Conservation (phyloP, 2,888 invertebrate genomes). For the Pollenia griseotomentosa region DNA sequence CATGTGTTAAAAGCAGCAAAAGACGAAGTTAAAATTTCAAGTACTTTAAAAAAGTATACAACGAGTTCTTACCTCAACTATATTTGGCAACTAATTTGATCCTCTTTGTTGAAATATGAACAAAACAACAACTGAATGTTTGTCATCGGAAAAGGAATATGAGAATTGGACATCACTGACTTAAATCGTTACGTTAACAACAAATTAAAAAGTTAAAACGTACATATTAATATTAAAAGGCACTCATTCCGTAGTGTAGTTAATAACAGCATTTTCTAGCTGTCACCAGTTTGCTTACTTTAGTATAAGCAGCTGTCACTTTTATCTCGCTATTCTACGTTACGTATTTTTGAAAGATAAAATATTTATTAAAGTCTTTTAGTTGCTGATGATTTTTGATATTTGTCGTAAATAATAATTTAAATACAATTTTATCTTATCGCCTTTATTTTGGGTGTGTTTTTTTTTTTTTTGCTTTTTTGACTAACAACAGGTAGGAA, state of each 20-base stretch:
- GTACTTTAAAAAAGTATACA: too few species aligned
- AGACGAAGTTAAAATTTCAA: too few species aligned
- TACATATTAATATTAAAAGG: too few species aligned
- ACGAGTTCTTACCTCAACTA: too few species aligned
- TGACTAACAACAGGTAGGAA: background rate
- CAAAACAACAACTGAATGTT: too few species aligned
- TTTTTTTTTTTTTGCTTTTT: background rate
- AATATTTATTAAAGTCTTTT: slow-evolving; percentile 24
- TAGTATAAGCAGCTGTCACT: background rate
- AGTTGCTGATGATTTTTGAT: slow-evolving; percentile 26
- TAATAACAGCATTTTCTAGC: background rate
- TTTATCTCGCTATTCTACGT: slow-evolving; percentile 19
- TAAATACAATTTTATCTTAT: slow-evolving; percentile 47
- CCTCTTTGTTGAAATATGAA: too few species aligned
- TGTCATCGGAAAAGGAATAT: too few species aligned
- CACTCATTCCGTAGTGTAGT: background rate
- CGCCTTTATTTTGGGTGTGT: background rate
- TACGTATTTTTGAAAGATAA: background rate
- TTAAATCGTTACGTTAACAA: too few species aligned
- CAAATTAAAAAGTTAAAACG: too few species aligned
- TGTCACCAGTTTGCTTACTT: slow-evolving; percentile 17
- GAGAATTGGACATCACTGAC: too few species aligned
- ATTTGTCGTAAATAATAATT: slow-evolving; percentile 40
- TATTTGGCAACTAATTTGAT: too few species aligned
- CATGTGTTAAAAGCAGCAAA: too few species aligned